Conservation (phyloP, 2,888 invertebrate species). For the Corbicula japonica region DNA sequence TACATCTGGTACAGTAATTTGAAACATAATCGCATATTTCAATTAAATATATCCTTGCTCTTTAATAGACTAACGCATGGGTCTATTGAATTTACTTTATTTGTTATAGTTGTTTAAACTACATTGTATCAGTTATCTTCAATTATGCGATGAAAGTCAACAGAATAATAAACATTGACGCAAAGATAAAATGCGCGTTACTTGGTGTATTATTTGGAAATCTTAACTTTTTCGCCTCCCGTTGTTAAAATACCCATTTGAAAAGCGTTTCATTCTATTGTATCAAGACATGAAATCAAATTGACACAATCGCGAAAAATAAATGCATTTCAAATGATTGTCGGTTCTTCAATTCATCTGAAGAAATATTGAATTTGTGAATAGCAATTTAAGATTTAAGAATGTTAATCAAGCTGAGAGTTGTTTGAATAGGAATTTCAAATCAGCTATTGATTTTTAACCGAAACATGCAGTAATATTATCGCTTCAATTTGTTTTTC, state of each 20-base stretch:
- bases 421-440: conserved; percentile 25
- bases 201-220: conserved; percentile 17
- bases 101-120: too few relatives aligned
- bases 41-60: too few relatives aligned
- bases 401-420: conserved; percentile 49
- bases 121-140: too few relatives aligned
- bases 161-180: too few relatives aligned
- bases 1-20: too few relatives aligned
- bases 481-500: too few relatives aligned
- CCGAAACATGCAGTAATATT: conserved; percentile 1
- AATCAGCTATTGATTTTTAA: conserved; percentile 35
- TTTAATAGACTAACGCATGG: too few relatives aligned
- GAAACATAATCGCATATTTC: too few relatives aligned
- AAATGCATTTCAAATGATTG: conserved; percentile 53
- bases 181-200: conserved; percentile 10
- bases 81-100: too few relatives aligned
- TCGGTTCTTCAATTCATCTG: conserved; percentile 28
- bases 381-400: conserved; percentile 59
- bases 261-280: conserved; percentile 27
- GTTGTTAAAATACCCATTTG: conserved; percentile 22
- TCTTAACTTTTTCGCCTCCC: conserved; percentile 22
- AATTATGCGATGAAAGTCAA: too few relatives aligned
- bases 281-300: conserved; percentile 43
- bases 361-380: conserved; percentile 56
- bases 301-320: conserved; percentile 55